A percentile compares a stretch with the other conserved stretches of the same genome.
These are phyloP conservation scores for Diglossa cyanea DNA, from an alignment of 2,797 vertebrate species.

Conservation along the genomic window DNA sequence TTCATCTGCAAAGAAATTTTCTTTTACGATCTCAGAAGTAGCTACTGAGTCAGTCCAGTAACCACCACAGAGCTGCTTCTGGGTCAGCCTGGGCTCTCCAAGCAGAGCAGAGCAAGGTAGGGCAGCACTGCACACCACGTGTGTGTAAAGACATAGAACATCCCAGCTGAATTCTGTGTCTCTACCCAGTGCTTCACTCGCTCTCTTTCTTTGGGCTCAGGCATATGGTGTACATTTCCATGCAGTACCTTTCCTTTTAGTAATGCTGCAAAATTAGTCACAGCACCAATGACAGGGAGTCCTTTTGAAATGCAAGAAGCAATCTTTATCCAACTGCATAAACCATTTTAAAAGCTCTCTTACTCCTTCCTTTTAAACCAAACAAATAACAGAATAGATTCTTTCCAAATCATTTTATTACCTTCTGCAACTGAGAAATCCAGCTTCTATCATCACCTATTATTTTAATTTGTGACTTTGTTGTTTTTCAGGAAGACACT, in stretches of 20 bases:
- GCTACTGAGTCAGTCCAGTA: background rate
- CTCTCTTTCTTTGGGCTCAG: background rate
- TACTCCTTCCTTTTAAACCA: background rate
- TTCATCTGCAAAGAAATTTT: background rate
- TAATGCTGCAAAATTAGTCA: background rate
- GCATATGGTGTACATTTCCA: background rate
- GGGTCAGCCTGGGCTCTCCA: background rate
- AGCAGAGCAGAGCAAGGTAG: background rate
- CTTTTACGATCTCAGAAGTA: background rate
- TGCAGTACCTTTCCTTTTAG: background rate
- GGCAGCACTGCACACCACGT: background rate
- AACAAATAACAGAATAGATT: background rate
- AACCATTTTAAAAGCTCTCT: background rate
- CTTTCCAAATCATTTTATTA: background rate
- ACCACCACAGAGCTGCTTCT: background rate
- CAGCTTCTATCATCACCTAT: fast-evolving
- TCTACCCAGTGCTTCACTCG: background rate
- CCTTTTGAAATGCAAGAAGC: background rate
- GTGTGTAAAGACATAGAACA: background rate
- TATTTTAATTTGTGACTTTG: background rate
- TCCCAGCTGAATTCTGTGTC: background rate
- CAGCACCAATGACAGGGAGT: fast-evolving
- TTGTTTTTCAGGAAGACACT: background rate
- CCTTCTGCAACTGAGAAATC: background rate
- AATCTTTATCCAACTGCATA: background rate